These are phyloP conservation scores for Agonopterix subpropinquella DNA, from an alignment of 2,888 invertebrate genomes.

Conservation along the genomic window DNA sequence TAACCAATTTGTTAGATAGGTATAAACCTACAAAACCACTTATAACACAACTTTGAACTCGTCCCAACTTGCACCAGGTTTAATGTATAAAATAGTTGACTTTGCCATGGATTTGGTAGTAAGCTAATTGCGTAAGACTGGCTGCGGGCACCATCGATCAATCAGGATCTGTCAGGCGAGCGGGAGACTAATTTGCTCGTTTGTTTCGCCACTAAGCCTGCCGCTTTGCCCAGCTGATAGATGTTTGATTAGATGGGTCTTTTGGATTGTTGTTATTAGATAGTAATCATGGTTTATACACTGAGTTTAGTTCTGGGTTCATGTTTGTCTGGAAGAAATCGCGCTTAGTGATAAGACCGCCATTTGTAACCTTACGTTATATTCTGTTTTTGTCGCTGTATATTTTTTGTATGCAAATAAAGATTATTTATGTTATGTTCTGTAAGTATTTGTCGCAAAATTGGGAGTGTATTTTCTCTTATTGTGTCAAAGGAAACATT, in stretches of 20 bases:
- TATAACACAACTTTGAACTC: no score
- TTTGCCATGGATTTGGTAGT: conserved; percentile 30
- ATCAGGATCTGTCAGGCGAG: conserved; percentile 63
- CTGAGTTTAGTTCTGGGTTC: not conserved
- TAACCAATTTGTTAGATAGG: no score
- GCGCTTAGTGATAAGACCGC: no score
- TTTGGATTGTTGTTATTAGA: conserved; percentile 12
- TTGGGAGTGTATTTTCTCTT: no score
- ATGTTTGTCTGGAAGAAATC: no score
- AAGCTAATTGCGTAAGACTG: conserved; percentile 58
- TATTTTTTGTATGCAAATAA: no score
- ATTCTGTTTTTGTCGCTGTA: no score
- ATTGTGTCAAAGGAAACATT: no score
- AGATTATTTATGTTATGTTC: no score
- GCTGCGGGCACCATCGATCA: conserved; percentile 60
- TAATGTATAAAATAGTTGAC: conserved; percentile 28
- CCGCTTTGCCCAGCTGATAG: conserved; percentile 37
- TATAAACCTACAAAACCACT: no score
- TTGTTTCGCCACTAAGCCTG: conserved; percentile 65
- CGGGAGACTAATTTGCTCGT: conserved; percentile 67
- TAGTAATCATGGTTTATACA: conserved; percentile 3
- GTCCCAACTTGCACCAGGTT: conserved; percentile 1
- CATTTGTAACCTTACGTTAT: no score
- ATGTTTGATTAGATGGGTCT: conserved; percentile 31
- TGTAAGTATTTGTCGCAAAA: no score